A percentile compares a stretch with the other conserved stretches of the same genome.
phyloP scores from a whole-genome alignment of 2,113 vertebrate species.

The Alethe diademata region DNA sequence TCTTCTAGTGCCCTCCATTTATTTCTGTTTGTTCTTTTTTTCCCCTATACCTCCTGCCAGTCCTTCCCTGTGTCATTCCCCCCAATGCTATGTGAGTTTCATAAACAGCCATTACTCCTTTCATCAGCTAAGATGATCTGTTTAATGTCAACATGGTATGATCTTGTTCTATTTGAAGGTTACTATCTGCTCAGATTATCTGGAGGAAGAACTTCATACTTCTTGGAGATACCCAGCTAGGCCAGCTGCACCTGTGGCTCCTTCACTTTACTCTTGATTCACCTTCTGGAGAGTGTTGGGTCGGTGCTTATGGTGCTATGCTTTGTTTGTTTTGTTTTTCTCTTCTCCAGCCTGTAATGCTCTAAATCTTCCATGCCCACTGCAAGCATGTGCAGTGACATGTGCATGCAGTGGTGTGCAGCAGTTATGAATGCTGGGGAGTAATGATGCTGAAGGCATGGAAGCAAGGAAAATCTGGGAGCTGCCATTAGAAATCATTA shows the following conservation, averaged over 20 bases:
- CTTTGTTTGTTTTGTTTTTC: neutral
- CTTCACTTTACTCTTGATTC: neutral
- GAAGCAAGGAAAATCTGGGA: neutral
- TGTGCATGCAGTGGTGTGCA: neutral
- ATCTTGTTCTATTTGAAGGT: neutral
- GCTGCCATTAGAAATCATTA: neutral
- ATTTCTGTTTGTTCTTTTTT: neutral
- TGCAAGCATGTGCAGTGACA: neutral
- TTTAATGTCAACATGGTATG: neutral
- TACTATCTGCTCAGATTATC: neutral
- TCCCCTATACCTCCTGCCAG: neutral
- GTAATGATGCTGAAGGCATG: neutral
- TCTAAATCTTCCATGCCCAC: neutral
- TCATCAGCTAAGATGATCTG: neutral
- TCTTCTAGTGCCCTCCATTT: neutral
- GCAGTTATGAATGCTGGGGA: neutral
- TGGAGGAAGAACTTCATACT: neutral
- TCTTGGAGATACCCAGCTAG: neutral
- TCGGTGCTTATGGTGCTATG: neutral
- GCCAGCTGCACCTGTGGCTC: neutral
- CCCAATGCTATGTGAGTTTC: rapidly evolving
- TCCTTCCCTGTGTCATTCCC: neutral
- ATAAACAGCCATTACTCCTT: neutral
- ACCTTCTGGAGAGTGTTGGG: neutral
- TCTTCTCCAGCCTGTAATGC: neutral